Evolutionary conservation across 1,140 invertebrate genomes (phyloP).

Genomic region (Drosophila pandora): DNA sequence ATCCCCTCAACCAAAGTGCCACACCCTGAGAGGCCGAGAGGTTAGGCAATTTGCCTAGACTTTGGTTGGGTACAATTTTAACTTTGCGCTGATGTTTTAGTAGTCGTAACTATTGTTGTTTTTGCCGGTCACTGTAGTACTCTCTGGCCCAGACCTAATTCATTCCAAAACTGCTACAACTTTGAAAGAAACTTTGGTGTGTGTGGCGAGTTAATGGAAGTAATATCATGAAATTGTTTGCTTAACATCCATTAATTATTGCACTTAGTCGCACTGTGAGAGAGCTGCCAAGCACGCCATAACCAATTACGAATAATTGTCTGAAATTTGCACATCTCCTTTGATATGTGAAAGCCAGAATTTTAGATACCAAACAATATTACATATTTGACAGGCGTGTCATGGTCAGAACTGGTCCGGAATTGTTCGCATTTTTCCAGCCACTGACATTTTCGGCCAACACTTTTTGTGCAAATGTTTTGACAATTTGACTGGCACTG

Average conservation of each 20-base stretch:
- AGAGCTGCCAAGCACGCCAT: constrained; percentile 27
- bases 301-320: constrained; percentile 45
- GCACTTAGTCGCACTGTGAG: constrained; percentile 8
- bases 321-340: constrained; percentile 22
- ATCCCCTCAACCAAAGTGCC: constrained; percentile 5
- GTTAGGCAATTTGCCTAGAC: constrained; percentile 54
- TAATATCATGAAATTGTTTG: constrained; percentile 51
- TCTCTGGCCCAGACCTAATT: constrained; percentile 41
- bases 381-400: constrained; percentile 67
- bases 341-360: background rate
- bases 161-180: constrained; percentile 40
- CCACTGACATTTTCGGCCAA: constrained; percentile 53
- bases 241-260: constrained; percentile 60
- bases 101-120: constrained; percentile 8
- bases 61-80: constrained; percentile 38
- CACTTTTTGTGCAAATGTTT: constrained; percentile 49
- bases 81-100: constrained; percentile 4
- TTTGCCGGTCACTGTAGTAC: background rate
- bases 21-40: constrained; percentile 19
- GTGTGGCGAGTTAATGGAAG: constrained; percentile 49
- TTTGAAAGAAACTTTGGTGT: constrained; percentile 15
- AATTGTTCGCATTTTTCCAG: constrained; percentile 57
- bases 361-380: constrained; percentile 29
- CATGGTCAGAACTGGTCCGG: constrained; percentile 21
- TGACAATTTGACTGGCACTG: constrained; percentile 52